Conservation (phyloP, 2,888 invertebrate species). For the Charanyca ferruginea region DNA sequence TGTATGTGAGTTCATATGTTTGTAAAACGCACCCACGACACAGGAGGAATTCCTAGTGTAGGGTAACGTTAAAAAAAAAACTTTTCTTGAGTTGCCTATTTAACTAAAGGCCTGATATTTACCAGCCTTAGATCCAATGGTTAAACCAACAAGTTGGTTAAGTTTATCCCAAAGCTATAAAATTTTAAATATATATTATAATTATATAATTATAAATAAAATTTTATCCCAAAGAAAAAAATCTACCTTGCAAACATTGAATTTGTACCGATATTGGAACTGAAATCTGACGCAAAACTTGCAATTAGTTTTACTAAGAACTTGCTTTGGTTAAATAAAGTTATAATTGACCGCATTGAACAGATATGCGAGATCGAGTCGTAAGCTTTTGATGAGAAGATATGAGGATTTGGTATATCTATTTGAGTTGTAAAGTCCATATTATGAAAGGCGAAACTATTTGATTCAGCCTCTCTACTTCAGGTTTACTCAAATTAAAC, state of each 20-base stretch:
- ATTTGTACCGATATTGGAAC: conserved; percentile 13
- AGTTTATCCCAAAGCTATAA: conserved; percentile 15
- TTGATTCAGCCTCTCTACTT: background rate
- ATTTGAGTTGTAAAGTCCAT: conserved; percentile 30
- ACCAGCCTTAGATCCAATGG: no score
- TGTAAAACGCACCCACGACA: no score
- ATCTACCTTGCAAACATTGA: conserved; percentile 22
- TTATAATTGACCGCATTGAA: conserved; percentile 48
- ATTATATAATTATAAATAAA: no score
- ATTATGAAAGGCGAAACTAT: conserved; percentile 9
- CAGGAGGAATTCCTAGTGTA: no score
- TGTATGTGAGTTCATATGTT: no score
- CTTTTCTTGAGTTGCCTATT: background rate
- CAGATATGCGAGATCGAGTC: conserved; percentile 17
- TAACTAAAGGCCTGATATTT: background rate
- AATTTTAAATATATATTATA: no score
- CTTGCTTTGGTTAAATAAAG: conserved; percentile 35
- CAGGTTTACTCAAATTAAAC: background rate
- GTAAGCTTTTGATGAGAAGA: conserved; percentile 39
- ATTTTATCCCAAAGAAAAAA: no score
- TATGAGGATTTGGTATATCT: conserved; percentile 22
- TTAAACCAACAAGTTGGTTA: conserved; percentile 9
- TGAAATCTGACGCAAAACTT: conserved; percentile 32
- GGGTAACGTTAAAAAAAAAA: no score
- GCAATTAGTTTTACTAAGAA: conserved; percentile 38